These are phyloP conservation scores for Philonicus albiceps DNA, from an alignment of 2,888 invertebrate genomes.

Conservation along the genomic window DNA sequence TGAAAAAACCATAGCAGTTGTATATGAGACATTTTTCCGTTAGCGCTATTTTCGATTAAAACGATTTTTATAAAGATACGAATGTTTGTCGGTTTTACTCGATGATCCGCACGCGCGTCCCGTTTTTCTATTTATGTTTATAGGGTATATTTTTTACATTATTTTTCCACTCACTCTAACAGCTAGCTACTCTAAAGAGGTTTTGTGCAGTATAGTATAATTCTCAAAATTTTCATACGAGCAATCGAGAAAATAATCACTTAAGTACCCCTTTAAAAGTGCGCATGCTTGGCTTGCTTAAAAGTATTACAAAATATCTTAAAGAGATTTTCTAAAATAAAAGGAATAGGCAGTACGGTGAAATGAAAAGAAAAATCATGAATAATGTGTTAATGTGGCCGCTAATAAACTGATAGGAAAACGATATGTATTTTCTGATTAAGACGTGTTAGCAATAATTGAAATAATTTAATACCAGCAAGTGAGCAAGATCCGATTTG, in stretches of 20 bases:
- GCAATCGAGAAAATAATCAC: neutral
- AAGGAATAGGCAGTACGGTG: no score
- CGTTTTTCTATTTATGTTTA: neutral
- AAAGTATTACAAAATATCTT: neutral
- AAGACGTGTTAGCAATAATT: neutral
- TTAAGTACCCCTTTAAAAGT: neutral
- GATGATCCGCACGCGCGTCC: neutral
- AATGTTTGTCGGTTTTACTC: neutral
- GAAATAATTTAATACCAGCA: neutral
- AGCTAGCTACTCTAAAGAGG: neutral
- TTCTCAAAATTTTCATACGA: neutral
- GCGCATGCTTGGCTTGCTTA: neutral
- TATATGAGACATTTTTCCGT: conserved; percentile 32
- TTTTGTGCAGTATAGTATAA: neutral
- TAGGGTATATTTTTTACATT: neutral
- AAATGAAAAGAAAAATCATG: neutral
- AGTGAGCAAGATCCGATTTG: neutral
- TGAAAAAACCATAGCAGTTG: conserved; percentile 19
- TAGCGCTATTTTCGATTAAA: conserved; percentile 34
- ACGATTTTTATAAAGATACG: neutral
- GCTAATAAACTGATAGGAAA: neutral
- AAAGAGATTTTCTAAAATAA: neutral
- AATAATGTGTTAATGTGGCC: neutral
- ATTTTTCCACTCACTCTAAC: neutral
- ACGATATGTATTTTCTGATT: neutral